phyloP scores from a whole-genome alignment of 2,888 invertebrate genomes.

The Fragum fragum region DNA sequence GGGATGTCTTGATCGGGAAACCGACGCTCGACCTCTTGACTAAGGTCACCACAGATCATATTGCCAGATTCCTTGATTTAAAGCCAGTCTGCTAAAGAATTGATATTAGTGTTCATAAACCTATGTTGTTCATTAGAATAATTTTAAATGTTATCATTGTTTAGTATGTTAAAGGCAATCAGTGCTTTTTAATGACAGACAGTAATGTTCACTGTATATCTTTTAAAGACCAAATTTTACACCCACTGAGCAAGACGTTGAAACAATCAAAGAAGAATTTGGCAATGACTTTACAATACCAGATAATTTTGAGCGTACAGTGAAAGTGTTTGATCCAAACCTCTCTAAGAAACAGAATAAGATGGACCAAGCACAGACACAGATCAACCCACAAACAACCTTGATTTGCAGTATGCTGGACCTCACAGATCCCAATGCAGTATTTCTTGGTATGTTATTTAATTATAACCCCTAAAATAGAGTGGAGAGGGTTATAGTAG shows the following conservation, averaged over 20 bases:
- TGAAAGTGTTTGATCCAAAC: slow-evolving; percentile 88
- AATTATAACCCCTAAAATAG: too few relatives aligned
- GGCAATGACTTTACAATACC: slow-evolving; percentile 91
- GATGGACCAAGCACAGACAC: slow-evolving; percentile 44
- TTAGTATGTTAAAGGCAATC: too few relatives aligned
- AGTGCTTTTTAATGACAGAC: too few relatives aligned
- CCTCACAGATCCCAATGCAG: slow-evolving; percentile 92
- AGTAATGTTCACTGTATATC: neutral
- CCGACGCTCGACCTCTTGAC: too few relatives aligned
- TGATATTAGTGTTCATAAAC: too few relatives aligned
- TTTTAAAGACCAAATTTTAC: slow-evolving; percentile 80
- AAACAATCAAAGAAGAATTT: slow-evolving; percentile 90
- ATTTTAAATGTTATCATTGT: too few relatives aligned
- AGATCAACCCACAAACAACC: slow-evolving; percentile 88
- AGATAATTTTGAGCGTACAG: slow-evolving; percentile 93
- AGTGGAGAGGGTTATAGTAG: too few relatives aligned
- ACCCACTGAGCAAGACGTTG: slow-evolving; percentile 92
- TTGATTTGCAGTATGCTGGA: slow-evolving; percentile 88
- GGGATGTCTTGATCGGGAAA: too few relatives aligned
- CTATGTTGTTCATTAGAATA: too few relatives aligned
- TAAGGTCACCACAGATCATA: too few relatives aligned
- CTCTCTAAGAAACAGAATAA: slow-evolving; percentile 56
- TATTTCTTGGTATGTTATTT: slow-evolving; percentile 76
- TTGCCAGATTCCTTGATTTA: too few relatives aligned
- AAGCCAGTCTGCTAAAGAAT: too few relatives aligned